Conservation (phyloP, 2,888 invertebrate species). For the Trachelus iudaicus region DNA sequence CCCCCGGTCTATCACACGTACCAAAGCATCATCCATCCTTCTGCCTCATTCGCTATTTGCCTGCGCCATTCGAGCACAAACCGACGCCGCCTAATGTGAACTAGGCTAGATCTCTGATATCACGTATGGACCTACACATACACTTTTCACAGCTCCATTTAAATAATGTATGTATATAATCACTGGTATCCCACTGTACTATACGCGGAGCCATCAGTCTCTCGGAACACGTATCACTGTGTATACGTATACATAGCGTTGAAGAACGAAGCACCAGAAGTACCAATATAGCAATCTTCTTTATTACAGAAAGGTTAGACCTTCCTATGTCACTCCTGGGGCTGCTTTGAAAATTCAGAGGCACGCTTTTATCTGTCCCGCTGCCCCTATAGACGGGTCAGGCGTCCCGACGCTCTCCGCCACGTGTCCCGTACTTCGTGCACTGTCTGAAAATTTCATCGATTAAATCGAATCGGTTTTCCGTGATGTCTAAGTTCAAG, state of each 20-base stretch:
- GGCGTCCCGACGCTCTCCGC: too few relatives aligned
- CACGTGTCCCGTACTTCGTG: too few relatives aligned
- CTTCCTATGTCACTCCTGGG: neutral
- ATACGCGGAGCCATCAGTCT: too few relatives aligned
- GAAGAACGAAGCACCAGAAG: neutral
- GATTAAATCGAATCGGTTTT: too few relatives aligned
- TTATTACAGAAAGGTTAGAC: slow-evolving; percentile 34
- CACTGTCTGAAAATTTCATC: too few relatives aligned
- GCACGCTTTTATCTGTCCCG: neutral
- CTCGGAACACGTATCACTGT: too few relatives aligned
- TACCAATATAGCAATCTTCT: slow-evolving; percentile 40
- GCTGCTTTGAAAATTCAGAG: neutral
- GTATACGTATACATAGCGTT: too few relatives aligned
- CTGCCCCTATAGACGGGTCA: neutral
- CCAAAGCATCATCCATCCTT: too few relatives aligned
- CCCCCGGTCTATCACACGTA: too few relatives aligned
- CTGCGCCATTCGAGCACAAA: neutral
- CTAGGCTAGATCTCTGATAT: neutral
- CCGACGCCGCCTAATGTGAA: neutral
- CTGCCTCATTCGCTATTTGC: neutral
- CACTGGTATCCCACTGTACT: too few relatives aligned
- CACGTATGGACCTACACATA: neutral
- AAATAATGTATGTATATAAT: too few relatives aligned
- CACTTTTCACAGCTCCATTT: neutral
- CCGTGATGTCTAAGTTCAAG: too few relatives aligned